Evolutionary conservation across 2,797 vertebrate species (phyloP).

Genomic region (Cyprinodon diabolis): DNA sequence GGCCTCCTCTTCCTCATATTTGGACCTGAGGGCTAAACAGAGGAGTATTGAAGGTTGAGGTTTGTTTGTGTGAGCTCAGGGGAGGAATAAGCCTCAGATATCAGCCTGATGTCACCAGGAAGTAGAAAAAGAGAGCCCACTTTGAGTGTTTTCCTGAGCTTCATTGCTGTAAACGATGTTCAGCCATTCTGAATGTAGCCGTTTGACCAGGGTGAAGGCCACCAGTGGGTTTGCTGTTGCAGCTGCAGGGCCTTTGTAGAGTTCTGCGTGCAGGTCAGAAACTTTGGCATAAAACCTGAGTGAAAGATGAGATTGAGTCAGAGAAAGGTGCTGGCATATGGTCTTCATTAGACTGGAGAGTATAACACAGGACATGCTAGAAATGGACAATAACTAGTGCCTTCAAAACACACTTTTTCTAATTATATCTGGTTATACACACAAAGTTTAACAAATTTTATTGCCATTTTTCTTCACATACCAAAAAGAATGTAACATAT

Average conservation of each 20-base stretch:
- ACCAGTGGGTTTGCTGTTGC: slow-evolving; percentile 87
- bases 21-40: slow-evolving; percentile 83
- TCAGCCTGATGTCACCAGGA: slow-evolving; percentile 53
- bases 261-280: slow-evolving; percentile 77
- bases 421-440: not conserved
- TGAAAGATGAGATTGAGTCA: slow-evolving; percentile 25
- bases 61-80: slow-evolving; percentile 33
- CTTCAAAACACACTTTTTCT: not conserved
- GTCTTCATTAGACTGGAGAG: not conserved
- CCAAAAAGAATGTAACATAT: not conserved
- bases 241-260: slow-evolving; percentile 66
- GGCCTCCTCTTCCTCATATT: slow-evolving; percentile 80
- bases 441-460: not conserved
- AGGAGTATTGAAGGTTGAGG: slow-evolving; percentile 48
- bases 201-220: slow-evolving; percentile 92
- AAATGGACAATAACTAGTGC: not conserved
- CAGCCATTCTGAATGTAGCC: slow-evolving; percentile 90
- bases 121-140: slow-evolving; percentile 63
- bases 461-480: not conserved
- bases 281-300: slow-evolving; percentile 90
- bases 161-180: slow-evolving; percentile 86
- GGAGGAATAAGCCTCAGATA: slow-evolving; percentile 10
- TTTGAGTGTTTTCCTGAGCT: slow-evolving; percentile 84
- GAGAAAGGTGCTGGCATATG: not conserved
- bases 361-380: no score